Percentiles rank a stretch among this genome's conserved stretches.
Evolutionary conservation across 2,888 invertebrate genomes (phyloP).

Genomic region (Tinea semifulvella): DNA sequence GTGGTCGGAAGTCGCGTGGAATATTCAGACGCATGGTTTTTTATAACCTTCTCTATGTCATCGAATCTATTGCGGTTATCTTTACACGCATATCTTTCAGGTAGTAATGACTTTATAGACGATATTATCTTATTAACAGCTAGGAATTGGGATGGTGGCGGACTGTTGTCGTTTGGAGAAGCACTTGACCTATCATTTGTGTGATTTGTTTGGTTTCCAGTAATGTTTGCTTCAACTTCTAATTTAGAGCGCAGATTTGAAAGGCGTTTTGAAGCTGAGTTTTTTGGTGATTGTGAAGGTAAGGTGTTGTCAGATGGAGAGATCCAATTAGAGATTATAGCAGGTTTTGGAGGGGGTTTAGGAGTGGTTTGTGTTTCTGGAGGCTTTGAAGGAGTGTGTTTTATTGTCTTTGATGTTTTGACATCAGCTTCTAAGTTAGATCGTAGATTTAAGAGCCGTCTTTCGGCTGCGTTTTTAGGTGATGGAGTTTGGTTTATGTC

Average conservation of each 20-base stretch:
- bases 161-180: conserved; percentile 18
- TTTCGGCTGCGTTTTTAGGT: not conserved
- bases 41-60: conserved; percentile 53
- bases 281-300: too few species aligned
- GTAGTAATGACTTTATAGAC: conserved; percentile 56
- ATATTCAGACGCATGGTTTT: conserved; percentile 49
- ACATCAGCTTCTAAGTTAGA: not conserved
- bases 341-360: too few species aligned
- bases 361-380: too few species aligned
- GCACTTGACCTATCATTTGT: conserved; percentile 28
- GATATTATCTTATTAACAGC: conserved; percentile 56
- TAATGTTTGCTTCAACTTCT: not conserved
- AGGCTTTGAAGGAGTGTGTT: too few species aligned
- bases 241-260: not conserved
- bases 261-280: not conserved
- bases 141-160: conserved; percentile 54
- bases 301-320: too few species aligned
- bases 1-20: conserved; percentile 52
- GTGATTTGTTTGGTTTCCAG: not conserved
- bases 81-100: conserved; percentile 42
- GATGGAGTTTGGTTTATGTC: not conserved
- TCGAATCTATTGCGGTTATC: conserved; percentile 53
- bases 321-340: too few species aligned
- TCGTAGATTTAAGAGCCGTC: not conserved
- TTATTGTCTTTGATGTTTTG: not conserved